Evolutionary conservation across 1,140 invertebrate genomes (phyloP).

Genomic region (Dinoponera quadriceps): DNA sequence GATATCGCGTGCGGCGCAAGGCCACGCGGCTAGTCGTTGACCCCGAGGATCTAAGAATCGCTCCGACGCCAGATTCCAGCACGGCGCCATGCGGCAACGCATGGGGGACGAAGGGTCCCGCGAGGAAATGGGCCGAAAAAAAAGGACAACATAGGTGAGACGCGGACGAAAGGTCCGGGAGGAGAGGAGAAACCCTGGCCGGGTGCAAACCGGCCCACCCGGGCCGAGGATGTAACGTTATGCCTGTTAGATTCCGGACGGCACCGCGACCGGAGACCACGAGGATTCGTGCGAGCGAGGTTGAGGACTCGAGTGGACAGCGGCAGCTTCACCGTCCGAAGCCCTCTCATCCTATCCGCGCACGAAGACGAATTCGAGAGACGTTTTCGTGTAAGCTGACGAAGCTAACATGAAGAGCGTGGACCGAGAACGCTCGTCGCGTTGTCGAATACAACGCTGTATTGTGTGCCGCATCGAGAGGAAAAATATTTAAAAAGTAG

Average conservation of each 20-base stretch:
- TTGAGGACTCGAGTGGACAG: conserved; percentile 18
- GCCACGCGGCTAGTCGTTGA: conserved; percentile 31
- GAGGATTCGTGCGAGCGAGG: conserved; percentile 1
- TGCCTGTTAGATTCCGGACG: conserved; percentile 61
- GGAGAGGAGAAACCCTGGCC: background rate
- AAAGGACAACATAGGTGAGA: conserved; percentile 7
- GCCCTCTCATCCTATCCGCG: background rate
- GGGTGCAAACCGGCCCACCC: conserved; percentile 25
- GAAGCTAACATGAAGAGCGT: background rate
- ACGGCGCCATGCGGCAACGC: background rate
- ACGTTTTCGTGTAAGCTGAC: conserved; percentile 14
- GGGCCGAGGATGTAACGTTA: conserved; percentile 62
- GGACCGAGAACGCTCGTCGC: background rate
- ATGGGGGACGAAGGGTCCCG: conserved; percentile 2
- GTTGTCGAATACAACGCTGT: too few relatives aligned
- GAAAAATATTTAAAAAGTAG: too few relatives aligned
- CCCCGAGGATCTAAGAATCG: conserved; percentile 36
- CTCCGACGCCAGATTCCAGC: conserved; percentile 21
- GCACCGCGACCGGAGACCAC: conserved; percentile 33
- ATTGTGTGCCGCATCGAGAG: too few relatives aligned
- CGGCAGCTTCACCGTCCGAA: background rate
- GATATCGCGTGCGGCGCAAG: background rate
- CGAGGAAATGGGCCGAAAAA: conserved; percentile 17
- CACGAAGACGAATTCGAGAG: conserved; percentile 1
- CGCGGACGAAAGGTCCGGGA: background rate